A percentile compares a stretch with the other conserved stretches of the same genome.
These are phyloP conservation scores for Rhabdomys dilectus DNA, from an alignment of 2,113 vertebrate genomes.

Conservation along the genomic window DNA sequence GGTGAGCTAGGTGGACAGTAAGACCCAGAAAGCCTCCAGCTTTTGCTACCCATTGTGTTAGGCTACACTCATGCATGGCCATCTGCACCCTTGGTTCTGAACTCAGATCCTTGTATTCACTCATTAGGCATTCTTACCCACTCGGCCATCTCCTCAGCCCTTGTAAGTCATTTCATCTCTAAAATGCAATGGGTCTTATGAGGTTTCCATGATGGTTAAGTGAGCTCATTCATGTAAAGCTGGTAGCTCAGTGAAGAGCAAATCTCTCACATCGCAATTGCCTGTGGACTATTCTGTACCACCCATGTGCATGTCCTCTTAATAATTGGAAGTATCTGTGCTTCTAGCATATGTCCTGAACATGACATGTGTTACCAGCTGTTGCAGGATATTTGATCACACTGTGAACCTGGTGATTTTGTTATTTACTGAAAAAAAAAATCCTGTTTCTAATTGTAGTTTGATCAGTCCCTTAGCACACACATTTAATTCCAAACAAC, in stretches of 20 bases:
- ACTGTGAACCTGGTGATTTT: too few relatives aligned
- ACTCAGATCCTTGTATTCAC: background rate
- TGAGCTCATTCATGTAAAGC: background rate
- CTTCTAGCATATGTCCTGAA: background rate
- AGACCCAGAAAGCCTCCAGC: background rate
- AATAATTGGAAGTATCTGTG: background rate
- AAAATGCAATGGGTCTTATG: background rate
- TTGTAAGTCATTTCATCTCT: background rate
- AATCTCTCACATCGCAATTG: background rate
- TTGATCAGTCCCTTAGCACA: too few relatives aligned
- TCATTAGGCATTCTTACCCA: background rate
- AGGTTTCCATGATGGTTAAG: background rate
- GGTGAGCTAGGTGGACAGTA: background rate
- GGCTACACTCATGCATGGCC: too few relatives aligned
- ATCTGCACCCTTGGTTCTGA: background rate
- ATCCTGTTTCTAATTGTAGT: too few relatives aligned
- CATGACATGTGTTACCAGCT: background rate
- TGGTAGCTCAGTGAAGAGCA: background rate
- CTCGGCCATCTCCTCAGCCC: background rate
- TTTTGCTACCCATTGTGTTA: background rate
- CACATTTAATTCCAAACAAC: too few relatives aligned
- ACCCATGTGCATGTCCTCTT: background rate
- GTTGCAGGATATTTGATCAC: too few relatives aligned
- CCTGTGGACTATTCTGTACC: background rate
- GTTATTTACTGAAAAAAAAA: too few relatives aligned